Conservation (phyloP, 2,113 vertebrate species). For the Micronisus gabar region DNA sequence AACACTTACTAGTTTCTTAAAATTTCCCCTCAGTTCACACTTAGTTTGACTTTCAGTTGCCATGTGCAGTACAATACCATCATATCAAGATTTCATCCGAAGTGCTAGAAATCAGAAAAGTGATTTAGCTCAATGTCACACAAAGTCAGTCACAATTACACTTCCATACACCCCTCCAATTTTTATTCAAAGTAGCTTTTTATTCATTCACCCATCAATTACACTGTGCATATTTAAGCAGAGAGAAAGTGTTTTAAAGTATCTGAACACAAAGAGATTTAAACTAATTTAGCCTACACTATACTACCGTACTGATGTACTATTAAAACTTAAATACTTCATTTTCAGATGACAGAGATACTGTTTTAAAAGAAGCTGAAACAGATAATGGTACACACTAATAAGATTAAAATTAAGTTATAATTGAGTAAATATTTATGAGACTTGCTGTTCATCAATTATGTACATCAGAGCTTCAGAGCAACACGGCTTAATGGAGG, state of each 20-base stretch:
- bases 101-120: background rate
- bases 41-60: background rate
- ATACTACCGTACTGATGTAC: background rate
- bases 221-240: background rate
- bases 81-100: background rate
- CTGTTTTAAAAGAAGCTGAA: background rate
- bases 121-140: background rate
- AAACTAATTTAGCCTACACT: background rate
- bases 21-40: background rate
- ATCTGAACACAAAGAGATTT: background rate
- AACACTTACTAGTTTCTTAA: background rate
- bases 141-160: background rate
- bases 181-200: background rate
- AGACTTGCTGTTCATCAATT: background rate
- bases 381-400: background rate
- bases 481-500: background rate
- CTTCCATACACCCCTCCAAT: background rate
- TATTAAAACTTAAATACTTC: background rate
- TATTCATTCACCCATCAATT: background rate
- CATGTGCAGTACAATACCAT: background rate
- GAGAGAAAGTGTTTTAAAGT: background rate
- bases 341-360: background rate
- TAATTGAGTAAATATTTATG: background rate
- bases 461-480: background rate
- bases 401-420: background rate